Evolutionary conservation across 2,797 vertebrate genomes (phyloP), one percentile per base, ranked within the genome.

Genomic region (Hippoglossus hippoglossus): DNA sequence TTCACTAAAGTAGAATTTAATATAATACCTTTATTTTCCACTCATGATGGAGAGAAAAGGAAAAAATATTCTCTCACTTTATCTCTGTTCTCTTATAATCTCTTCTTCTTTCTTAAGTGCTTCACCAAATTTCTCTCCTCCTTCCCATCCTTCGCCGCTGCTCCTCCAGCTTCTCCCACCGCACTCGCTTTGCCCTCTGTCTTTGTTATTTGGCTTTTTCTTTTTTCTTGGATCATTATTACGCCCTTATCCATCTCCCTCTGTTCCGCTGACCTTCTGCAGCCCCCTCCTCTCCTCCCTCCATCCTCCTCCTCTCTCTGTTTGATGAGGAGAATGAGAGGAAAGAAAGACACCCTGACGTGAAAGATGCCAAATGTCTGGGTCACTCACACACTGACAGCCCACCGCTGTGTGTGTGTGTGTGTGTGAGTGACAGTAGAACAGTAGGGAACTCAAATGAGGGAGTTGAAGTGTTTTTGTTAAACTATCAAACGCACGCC

Each of bases 311-410:
- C 65, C 56, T 67, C 64, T 74, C 79, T 77, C 70, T 71, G 83
- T 92, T 89, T 87, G 77, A 83, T 85, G 91, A 92, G 86, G 62
- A 87, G 80, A 90, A 91, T 87, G 88, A 87, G 77, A 86, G 86
- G 91, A 92, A 86, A 91, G 86, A 86, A 90, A 92, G 88, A 90
- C 80, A 82, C 81, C 87, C 82, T 77, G 60, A 82, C 54, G 73
- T 24, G 81, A 90, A 87, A 90, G 89, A 80, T 88, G 81, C 86
- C 91, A 90, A 86, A 92, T 87, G 73, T 87, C 80, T 86, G 80
- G 79, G 73, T 86, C 83, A 89, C 63, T 67, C 80, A 67, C 71
- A 90, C 80, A 80, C 84, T 60, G 76, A 80, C 84, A 74, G 46
- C 63, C 67, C 19, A 83, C 85, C 25, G 57, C 82, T 79, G 82